Evolutionary conservation across 2,888 invertebrate genomes (phyloP), one percentile per base, ranked within the genome.

Genomic region (Tachina lurida): DNA sequence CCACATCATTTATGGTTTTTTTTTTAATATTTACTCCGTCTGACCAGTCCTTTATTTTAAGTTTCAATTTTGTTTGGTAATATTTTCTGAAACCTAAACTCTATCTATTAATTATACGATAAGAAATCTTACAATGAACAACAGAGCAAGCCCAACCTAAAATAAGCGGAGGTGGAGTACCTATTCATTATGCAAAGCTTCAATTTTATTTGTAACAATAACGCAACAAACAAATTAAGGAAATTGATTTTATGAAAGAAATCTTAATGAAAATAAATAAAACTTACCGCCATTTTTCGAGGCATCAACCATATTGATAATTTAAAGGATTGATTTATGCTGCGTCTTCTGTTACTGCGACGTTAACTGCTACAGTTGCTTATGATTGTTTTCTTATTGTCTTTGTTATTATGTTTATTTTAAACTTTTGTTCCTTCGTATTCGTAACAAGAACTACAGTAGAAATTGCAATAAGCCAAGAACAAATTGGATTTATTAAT

Each of bases 281-380:
- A 49, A 80, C 85, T 86, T 86, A 86, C 85, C 82, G 76, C 81
- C 74, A 70, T 67, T 79, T 86, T 86, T 86, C 78, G 82, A 67
- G 41, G 74, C 60, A 79, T 86, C 85, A 54, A 79, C 85, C 85
- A 86, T 86, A 71, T 67, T 83, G 58, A 54, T 39, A 52, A 76
- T 41, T 56, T 41, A 58, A 67, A 52, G 41, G 13, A 65, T 31
- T 65, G 62, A 45, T 63, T 68, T 41, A 58, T 76, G 31, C 71
- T 67, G 31, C 31, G 31, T 58, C 19, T 13, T 39, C 43, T 17
- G 22, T 52, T 43, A 56, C 70, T 58, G 78, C 58, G 41, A 60
- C 22, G 68, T 39, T 19, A 10, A 47, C 58, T 75, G 52, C 52
- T 12, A 43, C 22, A 10, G 39, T 41, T 71, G 65, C 49, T 83